phyloP scores from a whole-genome alignment of 2,113 vertebrate genomes.

The Perognathus longimembris region DNA sequence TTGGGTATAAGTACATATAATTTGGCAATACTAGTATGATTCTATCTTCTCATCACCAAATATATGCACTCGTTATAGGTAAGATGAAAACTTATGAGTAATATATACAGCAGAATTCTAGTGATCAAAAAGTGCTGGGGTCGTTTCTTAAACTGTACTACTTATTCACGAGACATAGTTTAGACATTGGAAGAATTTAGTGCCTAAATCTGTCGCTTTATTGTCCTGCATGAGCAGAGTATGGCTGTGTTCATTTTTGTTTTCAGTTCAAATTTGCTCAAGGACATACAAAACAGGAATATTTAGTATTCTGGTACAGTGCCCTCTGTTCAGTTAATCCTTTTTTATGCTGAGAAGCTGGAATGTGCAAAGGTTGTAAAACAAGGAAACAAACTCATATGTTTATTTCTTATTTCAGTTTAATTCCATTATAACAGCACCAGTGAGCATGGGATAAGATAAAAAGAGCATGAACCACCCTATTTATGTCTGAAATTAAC shows the following conservation, averaged over 20 bases:
- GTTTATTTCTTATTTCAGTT: conserved; percentile 63
- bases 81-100: background rate
- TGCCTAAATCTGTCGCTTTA: conserved; percentile 24
- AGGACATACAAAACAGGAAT: conserved; percentile 49
- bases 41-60: background rate
- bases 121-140: background rate
- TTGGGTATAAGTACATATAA: background rate
- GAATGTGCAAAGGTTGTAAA: conserved; percentile 74
- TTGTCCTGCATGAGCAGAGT: background rate
- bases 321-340: conserved; percentile 59
- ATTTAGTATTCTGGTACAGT: conserved; percentile 67
- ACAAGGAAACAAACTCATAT: conserved; percentile 69
- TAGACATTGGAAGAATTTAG: conserved; percentile 26
- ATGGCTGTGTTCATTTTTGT: background rate
- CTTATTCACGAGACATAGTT: background rate
- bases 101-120: background rate
- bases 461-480: background rate
- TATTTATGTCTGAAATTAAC: conserved; percentile 48
- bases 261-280: conserved; percentile 53
- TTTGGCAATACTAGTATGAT: background rate
- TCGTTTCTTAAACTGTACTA: background rate
- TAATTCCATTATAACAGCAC: conserved; percentile 56
- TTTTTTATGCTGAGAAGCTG: conserved; percentile 64
- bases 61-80: background rate
- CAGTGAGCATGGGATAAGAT: conserved; percentile 42